A percentile compares a stretch with the other conserved stretches of the same genome.
These are phyloP conservation scores for Cerceris ruficornis DNA, from an alignment of 2,888 invertebrate species.

Conservation along the genomic window DNA sequence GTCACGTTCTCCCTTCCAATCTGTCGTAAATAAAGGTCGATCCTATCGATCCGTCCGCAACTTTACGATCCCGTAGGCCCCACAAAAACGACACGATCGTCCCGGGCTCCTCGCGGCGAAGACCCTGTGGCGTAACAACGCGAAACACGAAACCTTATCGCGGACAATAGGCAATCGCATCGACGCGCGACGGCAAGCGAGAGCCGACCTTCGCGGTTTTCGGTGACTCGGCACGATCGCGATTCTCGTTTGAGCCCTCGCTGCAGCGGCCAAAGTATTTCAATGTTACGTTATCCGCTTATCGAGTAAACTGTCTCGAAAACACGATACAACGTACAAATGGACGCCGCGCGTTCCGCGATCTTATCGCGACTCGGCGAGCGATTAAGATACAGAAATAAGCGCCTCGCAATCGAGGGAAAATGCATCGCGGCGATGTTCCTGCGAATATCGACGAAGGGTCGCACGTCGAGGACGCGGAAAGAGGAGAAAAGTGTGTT, in stretches of 20 bases:
- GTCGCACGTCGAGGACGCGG: too few relatives aligned
- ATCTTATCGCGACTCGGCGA: neutral
- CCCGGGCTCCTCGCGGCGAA: conserved; percentile 28
- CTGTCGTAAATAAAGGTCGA: conserved; percentile 42
- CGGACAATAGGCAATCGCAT: conserved; percentile 16
- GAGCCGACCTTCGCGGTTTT: neutral
- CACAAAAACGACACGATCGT: conserved; percentile 29
- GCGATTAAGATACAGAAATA: too few relatives aligned
- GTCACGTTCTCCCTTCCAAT: conserved; percentile 35
- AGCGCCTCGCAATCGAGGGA: too few relatives aligned
- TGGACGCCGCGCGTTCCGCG: neutral
- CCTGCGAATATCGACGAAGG: too few relatives aligned
- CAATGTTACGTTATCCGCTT: neutral
- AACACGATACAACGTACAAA: too few relatives aligned
- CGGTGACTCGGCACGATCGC: neutral
- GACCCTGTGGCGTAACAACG: conserved; percentile 16
- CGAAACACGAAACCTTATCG: conserved; percentile 44
- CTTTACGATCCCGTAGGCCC: conserved; percentile 30
- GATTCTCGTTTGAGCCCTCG: neutral
- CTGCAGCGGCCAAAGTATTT: neutral
- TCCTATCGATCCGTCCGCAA: conserved; percentile 26
- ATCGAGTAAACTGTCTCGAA: too few relatives aligned
- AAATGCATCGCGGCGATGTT: too few relatives aligned
- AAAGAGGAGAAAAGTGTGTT: too few relatives aligned
- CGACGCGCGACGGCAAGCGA: conserved; percentile 23